phyloP scores from a whole-genome alignment of 2,888 invertebrate species.

The Stenoptilia bipunctidactyla region DNA sequence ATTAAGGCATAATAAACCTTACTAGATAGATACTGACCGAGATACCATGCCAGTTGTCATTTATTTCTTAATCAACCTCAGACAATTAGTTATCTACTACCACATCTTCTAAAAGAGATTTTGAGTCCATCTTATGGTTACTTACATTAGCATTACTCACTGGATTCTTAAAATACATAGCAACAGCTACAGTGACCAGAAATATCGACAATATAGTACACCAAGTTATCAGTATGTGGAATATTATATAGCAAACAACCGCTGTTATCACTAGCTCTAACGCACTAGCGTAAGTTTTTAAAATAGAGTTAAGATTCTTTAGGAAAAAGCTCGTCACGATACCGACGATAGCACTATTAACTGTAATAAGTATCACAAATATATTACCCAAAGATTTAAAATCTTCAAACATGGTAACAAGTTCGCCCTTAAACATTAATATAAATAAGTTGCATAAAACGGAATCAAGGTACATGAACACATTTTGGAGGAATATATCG shows the following conservation, averaged over 20 bases:
- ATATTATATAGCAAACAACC: constrained; percentile 86
- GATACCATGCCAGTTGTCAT: no score
- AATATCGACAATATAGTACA: constrained; percentile 86
- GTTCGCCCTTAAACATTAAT: constrained; percentile 76
- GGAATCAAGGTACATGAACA: constrained; percentile 95
- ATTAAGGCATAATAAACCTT: no score
- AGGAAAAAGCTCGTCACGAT: constrained; percentile 95
- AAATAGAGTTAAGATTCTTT: constrained; percentile 92
- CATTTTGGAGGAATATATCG: constrained; percentile 92
- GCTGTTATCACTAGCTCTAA: constrained; percentile 93
- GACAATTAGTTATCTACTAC: constrained; percentile 20
- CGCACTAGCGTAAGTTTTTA: constrained; percentile 96
- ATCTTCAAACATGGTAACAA: constrained; percentile 71
- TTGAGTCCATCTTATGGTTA: constrained; percentile 28
- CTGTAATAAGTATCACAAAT: constrained; percentile 83
- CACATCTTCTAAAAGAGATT: constrained; percentile 35
- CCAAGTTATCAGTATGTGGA: constrained; percentile 85
- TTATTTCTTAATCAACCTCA: no score
- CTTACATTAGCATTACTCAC: constrained; percentile 69
- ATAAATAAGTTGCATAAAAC: constrained; percentile 90
- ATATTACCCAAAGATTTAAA: constrained; percentile 72
- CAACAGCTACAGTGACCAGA: constrained; percentile 86
- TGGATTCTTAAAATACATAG: constrained; percentile 91
- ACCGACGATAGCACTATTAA: constrained; percentile 92
- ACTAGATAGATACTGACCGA: no score